Evolutionary conservation across 2,113 vertebrate genomes (phyloP), one percentile per base, ranked within the genome.

Genomic region (Amphilophus citrinellus): DNA sequence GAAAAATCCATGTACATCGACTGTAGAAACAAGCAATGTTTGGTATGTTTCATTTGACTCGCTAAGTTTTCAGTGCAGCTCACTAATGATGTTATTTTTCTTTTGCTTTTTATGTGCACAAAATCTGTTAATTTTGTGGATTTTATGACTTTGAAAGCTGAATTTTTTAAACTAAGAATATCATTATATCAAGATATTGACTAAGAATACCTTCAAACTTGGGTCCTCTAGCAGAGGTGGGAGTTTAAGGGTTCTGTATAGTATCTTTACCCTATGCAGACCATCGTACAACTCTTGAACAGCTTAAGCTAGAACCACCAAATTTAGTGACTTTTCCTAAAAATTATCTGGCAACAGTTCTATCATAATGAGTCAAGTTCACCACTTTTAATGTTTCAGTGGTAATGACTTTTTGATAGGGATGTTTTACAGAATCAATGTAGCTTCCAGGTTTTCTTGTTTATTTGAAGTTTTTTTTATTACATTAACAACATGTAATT

Each of bases 221-320:
- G 65, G 22, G 14, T 68, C 22, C 47, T 68, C 65, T 27, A 0
- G 4, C 27, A 68, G 8, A 27, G 42, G 0, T 0, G 0, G 65
- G 39, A 18, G 44, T 68, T 27, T 1, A 0, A 22, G 39, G 8
- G 7, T 68, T 68, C 22, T 68, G 63, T 27, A 27, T 8, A 17
- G 63, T 27, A 44, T 6, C 39, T 68, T 39, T 39, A 39, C 7
- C 8, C 37, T 10, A 2, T 39, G 9, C 37, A 39, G 37, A 35
- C 7, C 37, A 39, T 10, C 7, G 7, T 37, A 9, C 7, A 37
- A 37, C 37, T 37, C 37, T 5, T 9, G 37, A 9, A 37, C 3
- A 2, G 37, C 37, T 37, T 9, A 9, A 37, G 37, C 8, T 37
- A 37, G 7, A 9, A 37, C 37, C 37, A 37, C 37, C 37, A 37